A percentile compares a stretch with the other conserved stretches of the same genome.
Conservation (phyloP, 2,797 vertebrate species). For the Naso thynnoides region DNA sequence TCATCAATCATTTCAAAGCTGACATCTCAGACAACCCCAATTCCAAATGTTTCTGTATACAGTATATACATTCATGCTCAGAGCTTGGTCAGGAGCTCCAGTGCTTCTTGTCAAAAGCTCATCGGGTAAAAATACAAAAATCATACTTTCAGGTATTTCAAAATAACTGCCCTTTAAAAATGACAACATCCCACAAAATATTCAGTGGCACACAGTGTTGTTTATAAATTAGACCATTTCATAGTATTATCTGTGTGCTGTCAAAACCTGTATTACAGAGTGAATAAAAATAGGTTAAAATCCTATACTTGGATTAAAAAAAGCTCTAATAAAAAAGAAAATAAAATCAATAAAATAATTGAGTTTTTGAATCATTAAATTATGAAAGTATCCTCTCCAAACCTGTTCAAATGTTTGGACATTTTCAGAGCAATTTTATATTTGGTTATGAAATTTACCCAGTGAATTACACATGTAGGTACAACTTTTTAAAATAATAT, state of each 20-base stretch:
- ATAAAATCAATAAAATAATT: constrained; percentile 56
- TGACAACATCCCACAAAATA: constrained; percentile 32
- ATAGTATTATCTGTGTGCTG: constrained; percentile 23
- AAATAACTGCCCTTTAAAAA: constrained; percentile 56
- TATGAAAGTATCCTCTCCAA: constrained; percentile 34
- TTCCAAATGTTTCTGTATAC: constrained; percentile 32
- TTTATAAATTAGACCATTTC: constrained; percentile 47
- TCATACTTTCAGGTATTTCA: constrained; percentile 31
- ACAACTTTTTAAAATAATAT: constrained; percentile 20
- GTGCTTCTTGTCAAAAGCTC: constrained; percentile 22
- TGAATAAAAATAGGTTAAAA: constrained; percentile 34
- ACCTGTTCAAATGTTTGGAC: constrained; percentile 24
- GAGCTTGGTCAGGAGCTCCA: constrained; percentile 29
- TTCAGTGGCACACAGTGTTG: constrained; percentile 9
- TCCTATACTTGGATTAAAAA: constrained; percentile 44
- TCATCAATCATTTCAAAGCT: constrained; percentile 50
- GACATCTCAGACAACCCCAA: constrained; percentile 31
- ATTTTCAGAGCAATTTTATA: constrained; percentile 14
- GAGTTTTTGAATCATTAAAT: constrained; percentile 49
- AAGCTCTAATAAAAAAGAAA: constrained; percentile 26
- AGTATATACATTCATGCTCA: constrained; percentile 57
- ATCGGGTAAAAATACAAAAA: constrained; percentile 38
- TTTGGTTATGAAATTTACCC: constrained; percentile 13
- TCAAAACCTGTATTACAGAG: constrained; percentile 38
- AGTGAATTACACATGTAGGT: constrained; percentile 32